Evolutionary conservation across 2,888 invertebrate species (phyloP), one percentile per base, ranked within the genome.

Genomic region (Lingula anatina): DNA sequence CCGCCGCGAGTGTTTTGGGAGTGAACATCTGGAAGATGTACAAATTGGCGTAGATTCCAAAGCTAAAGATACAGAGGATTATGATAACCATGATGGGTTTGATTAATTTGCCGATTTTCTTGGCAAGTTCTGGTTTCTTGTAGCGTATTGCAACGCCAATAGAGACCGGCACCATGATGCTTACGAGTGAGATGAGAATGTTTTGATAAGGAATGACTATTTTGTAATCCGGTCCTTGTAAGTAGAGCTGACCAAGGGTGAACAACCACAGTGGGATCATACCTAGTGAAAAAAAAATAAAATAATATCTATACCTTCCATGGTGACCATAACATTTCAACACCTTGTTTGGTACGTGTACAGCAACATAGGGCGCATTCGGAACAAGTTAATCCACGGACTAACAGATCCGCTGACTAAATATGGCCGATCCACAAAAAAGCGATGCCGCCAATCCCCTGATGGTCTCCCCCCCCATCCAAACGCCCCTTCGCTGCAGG

Each of bases 211-310:
- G 81, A 38, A 79, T 70, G n/a, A 59, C 47, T 20, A 74, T 53
- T 18, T 52, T 54, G 9, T 66, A n/a, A n/a, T n/a, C n/a, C n/a
- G n/a, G n/a, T n/a, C n/a, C n/a, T n/a, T n/a, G n/a, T n/a, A n/a
- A n/a, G n/a, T n/a, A n/a, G n/a, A n/a, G n/a, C n/a, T n/a, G n/a
- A 2, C 80, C 80, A 43, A 82, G 63, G 2, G 79, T 72, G 57
- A 74, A 77, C 60, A 82, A 61, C 81, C 81, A 81, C 7, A 80
- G 58, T 0, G 81, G 81, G 67, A 81, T 78, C 76, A 81, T 76
- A 9, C 70, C 80, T 79, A 66, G 24, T 68, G 64, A 26, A 44
- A 45, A 27, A 49, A 50, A 31, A 47, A 27, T 18, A n/a, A n/a
- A n/a, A n/a, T n/a, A n/a, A n/a, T n/a, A n/a, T n/a, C n/a, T n/a